Evolutionary conservation across 2,797 vertebrate species (phyloP).

Genomic region (Notolabrus celidotus): DNA sequence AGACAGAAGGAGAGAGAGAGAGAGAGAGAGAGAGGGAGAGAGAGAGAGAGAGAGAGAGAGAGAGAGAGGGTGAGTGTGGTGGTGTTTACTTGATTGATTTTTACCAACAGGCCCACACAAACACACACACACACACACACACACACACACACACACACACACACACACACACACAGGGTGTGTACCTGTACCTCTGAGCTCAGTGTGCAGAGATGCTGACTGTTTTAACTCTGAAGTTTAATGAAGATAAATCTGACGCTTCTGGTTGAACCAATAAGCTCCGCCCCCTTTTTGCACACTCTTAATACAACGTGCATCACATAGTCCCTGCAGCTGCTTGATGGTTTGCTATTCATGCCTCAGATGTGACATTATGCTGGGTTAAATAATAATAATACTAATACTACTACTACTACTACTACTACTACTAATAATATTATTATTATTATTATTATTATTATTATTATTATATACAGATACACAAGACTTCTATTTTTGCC

Average conservation of each 20-base stretch:
- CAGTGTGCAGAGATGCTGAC: slow-evolving; percentile 28
- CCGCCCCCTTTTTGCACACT: neutral
- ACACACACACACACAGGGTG: slow-evolving; percentile 9
- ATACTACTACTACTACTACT: too few species aligned
- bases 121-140: slow-evolving; percentile 14
- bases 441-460: too few species aligned
- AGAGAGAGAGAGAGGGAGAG: neutral
- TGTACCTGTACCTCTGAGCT: slow-evolving; percentile 20
- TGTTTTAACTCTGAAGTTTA: slow-evolving; percentile 37
- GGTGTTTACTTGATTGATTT: slow-evolving; percentile 50
- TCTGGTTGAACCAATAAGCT: neutral
- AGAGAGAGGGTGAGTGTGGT: slow-evolving; percentile 27
- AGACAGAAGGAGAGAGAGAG: slow-evolving; percentile 16
- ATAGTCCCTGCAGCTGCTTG: too few species aligned
- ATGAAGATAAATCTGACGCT: slow-evolving; percentile 41
- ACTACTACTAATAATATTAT: too few species aligned
- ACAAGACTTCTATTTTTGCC: too few species aligned
- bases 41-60: slow-evolving; percentile 2
- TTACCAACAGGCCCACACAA: slow-evolving; percentile 16
- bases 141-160: slow-evolving; percentile 23
- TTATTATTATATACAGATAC: too few species aligned
- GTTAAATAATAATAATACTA: too few species aligned
- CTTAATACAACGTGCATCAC: too few species aligned
- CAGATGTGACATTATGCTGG: too few species aligned
- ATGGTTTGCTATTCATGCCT: too few species aligned